Conservation (phyloP, 2,888 invertebrate species). For the Pristionchus maxplancki region DNA sequence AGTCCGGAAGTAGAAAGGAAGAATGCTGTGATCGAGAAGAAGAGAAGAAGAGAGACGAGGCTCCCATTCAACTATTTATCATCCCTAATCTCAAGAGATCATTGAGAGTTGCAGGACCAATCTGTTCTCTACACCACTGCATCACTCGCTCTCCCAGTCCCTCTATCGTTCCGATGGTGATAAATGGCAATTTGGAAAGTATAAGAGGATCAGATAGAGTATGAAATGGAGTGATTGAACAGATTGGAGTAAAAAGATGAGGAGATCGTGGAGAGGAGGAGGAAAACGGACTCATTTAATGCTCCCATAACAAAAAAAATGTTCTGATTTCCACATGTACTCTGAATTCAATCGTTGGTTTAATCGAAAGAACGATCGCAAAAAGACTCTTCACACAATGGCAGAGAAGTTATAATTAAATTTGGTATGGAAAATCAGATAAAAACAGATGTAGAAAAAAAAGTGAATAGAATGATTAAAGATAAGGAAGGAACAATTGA, state of each 20-base stretch:
- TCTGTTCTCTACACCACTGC: not conserved
- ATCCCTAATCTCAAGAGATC: slow-evolving; percentile 3
- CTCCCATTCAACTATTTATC: slow-evolving; percentile 19
- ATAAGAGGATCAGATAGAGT: not conserved
- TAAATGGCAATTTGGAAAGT: not conserved
- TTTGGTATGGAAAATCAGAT: too few relatives aligned
- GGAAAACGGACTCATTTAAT: not conserved
- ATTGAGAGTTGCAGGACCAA: not conserved
- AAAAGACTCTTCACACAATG: not conserved
- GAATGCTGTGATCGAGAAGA: not conserved
- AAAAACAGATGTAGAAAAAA: not conserved
- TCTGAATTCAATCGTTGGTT: not conserved
- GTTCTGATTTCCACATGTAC: too few relatives aligned
- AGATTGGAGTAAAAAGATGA: not conserved
- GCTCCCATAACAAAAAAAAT: not conserved
- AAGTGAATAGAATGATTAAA: too few relatives aligned
- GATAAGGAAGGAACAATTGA: not conserved
- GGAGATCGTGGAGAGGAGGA: not conserved
- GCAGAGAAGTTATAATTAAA: too few relatives aligned
- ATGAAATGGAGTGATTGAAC: not conserved
- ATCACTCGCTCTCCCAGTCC: not conserved
- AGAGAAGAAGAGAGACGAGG: not conserved
- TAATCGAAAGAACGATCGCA: not conserved
- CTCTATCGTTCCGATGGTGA: not conserved
- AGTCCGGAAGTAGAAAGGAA: not conserved